Conservation (phyloP, 2,888 invertebrate genomes). For the Drosophila tanythrix region DNA sequence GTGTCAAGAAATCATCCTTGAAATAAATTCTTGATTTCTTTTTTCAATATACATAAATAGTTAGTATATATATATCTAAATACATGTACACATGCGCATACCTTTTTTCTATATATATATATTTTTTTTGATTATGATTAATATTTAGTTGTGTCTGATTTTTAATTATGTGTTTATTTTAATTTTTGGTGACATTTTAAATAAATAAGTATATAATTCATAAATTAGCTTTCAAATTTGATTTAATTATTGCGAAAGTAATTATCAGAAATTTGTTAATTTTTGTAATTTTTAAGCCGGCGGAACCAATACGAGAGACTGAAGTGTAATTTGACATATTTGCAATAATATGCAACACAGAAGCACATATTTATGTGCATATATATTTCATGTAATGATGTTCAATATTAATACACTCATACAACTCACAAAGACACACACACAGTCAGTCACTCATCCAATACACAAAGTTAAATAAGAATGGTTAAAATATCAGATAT, state of each 20-base stretch:
- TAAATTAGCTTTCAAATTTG: slow-evolving; percentile 38
- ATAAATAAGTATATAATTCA: slow-evolving; percentile 22
- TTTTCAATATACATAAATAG: neutral
- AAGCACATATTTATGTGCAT: slow-evolving; percentile 39
- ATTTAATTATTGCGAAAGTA: slow-evolving; percentile 70
- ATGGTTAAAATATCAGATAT: neutral
- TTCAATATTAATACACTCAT: slow-evolving; percentile 43
- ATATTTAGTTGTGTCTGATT: neutral
- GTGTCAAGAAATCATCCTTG: neutral
- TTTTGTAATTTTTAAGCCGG: slow-evolving; percentile 87
- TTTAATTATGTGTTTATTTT: slow-evolving; percentile 5
- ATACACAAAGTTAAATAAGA: neutral
- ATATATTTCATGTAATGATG: slow-evolving; percentile 36
- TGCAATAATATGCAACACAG: slow-evolving; percentile 58
- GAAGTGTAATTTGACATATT: slow-evolving; percentile 87
- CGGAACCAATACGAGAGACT: slow-evolving; percentile 91
- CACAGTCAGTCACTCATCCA: slow-evolving; percentile 4
- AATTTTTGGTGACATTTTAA: slow-evolving; percentile 30
- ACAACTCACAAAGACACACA: slow-evolving; percentile 8
- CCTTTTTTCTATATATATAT: neutral
- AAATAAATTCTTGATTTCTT: neutral
- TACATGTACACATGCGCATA: neutral
- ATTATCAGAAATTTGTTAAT: slow-evolving; percentile 83
- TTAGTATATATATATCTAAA: slow-evolving; percentile 1
- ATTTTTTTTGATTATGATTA: neutral